Base-by-base conservation (phyloP, 2,797 vertebrate genomes). In the Pseudomugil gertrudae region DNA sequence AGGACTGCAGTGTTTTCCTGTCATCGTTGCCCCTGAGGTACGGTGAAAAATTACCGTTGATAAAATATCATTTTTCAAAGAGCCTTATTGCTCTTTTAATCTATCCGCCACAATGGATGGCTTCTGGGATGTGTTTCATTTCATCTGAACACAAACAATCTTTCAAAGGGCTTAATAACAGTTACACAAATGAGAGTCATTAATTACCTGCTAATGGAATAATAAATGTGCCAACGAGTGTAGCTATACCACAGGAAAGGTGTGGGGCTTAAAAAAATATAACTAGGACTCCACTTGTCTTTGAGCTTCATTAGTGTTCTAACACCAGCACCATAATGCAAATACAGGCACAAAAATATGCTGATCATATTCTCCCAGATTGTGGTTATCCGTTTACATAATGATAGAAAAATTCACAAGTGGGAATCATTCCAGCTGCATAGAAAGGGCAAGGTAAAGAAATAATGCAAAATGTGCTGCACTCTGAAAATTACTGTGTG, bases 61-160 rank as follows among this genome's bases (percentile, higher is more conserved):
- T 96, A 96, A 97, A 96, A 96, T 95, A 96, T 95, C 95, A 97
- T 97, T 97, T 98, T 97, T 98, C 96, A 99, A 95, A 95, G 91
- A 90, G 91, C 94, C 92, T 95, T 95, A 95, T 93, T 95, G 93
- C 92, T 93, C 94, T 97, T 94, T 96, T 96, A 96, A 96, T 98
- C 95, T 94, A 94, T 95, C 95, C 95, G 90, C 92, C 89, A 87
- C 93, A 94, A 95, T 95, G 95, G 95, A 97, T 95, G 92, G 94
- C 90, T 95, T 95, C 92, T 92, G 90, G 94, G 95, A 94, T 94
- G 93, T 87, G 92, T 95, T 96, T 94, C 93, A 93, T 93, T 95
- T 95, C 90, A 93, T 93, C 93, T 94, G 92, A 95, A 93, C 92
- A 92, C 91, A 94, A 95, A 95, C 94, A 94, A 93, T 95, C 93